Conservation (phyloP, 2,888 invertebrate species). For the Morpho achilles region DNA sequence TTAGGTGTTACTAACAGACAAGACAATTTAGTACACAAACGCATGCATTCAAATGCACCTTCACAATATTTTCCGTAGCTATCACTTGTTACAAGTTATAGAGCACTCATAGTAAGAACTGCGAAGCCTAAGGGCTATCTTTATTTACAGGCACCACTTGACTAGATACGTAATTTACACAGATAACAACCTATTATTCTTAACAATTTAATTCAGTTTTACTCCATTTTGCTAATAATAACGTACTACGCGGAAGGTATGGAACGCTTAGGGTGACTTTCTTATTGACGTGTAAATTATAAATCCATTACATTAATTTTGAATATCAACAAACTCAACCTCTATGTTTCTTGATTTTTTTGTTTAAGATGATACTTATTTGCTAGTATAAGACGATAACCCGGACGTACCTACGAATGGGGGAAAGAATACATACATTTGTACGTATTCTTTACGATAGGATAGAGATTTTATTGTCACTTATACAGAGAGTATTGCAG, state of each 20-base stretch:
- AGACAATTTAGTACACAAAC: constrained; percentile 10
- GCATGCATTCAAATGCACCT: constrained; percentile 37
- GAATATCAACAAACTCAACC: too few relatives aligned
- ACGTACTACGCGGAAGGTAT: not conserved
- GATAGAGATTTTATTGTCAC: too few relatives aligned
- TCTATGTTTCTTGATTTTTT: too few relatives aligned
- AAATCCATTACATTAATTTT: too few relatives aligned
- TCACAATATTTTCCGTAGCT: constrained; percentile 45
- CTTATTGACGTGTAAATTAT: too few relatives aligned
- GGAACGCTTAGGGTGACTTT: not conserved
- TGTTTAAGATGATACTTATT: too few relatives aligned
- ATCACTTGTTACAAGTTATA: constrained; percentile 49
- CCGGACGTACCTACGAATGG: too few relatives aligned
- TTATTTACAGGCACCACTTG: constrained; percentile 43
- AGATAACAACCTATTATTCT: constrained; percentile 22
- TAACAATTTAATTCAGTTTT: constrained; percentile 12
- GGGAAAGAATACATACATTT: too few relatives aligned
- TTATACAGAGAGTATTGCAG: too few relatives aligned
- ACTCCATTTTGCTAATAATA: not conserved
- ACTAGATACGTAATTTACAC: constrained; percentile 27
- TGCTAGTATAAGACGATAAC: too few relatives aligned
- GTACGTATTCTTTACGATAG: too few relatives aligned
- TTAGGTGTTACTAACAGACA: constrained; percentile 5
- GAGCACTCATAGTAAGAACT: constrained; percentile 43
- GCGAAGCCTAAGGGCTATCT: constrained; percentile 45